These are phyloP conservation scores for Chrysolina haemoptera DNA, from an alignment of 2,888 invertebrate species.

Conservation along the genomic window DNA sequence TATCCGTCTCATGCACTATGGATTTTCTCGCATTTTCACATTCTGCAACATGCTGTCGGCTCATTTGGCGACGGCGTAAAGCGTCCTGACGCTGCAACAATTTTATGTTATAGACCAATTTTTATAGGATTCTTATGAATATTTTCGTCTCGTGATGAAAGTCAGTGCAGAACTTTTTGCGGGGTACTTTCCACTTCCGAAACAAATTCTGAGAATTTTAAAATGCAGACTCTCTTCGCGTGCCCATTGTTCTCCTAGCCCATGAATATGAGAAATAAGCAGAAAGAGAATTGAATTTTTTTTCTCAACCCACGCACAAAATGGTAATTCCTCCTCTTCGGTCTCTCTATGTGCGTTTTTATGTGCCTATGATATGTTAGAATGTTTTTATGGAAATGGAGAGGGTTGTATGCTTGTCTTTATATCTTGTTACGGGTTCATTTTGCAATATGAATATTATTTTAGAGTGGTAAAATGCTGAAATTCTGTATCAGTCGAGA, in stretches of 20 bases:
- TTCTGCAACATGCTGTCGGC: conserved; percentile 14
- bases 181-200: background rate
- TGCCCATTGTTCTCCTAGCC: background rate
- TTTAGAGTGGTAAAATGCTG: too few relatives aligned
- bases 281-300: too few relatives aligned
- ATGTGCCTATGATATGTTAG: too few relatives aligned
- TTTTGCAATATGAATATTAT: too few relatives aligned
- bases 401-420: too few relatives aligned
- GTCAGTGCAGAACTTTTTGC: background rate
- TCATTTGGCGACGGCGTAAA: conserved; percentile 20
- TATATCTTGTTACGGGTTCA: too few relatives aligned
- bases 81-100: conserved; percentile 5
- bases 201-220: background rate
- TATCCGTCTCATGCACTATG: background rate
- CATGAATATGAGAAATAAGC: too few relatives aligned
- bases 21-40: conserved; percentile 13
- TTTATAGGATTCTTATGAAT: conserved; percentile 17
- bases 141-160: conserved; percentile 15
- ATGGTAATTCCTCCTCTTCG: too few relatives aligned
- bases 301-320: too few relatives aligned
- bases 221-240: background rate
- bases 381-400: too few relatives aligned
- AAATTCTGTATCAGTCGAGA: too few relatives aligned
- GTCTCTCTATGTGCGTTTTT: too few relatives aligned
- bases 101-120: background rate